These are phyloP conservation scores for Tyrannus savana DNA, from an alignment of 2,113 vertebrate species.

Conservation along the genomic window DNA sequence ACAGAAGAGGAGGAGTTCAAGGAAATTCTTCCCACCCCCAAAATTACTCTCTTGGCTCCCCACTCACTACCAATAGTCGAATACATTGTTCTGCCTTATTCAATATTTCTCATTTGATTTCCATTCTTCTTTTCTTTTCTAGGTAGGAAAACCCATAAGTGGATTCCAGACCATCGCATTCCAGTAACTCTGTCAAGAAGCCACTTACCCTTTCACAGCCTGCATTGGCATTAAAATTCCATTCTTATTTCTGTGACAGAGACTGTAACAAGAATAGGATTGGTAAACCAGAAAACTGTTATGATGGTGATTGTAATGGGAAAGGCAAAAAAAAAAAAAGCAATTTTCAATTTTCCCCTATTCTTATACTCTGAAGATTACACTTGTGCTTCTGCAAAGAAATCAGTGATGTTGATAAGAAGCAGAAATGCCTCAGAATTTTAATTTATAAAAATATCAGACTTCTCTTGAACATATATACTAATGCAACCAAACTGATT, in stretches of 20 bases:
- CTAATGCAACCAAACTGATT: neutral
- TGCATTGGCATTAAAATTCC: neutral
- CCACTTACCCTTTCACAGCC: neutral
- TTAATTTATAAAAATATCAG: neutral
- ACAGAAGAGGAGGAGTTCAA: neutral
- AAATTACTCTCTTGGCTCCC: neutral
- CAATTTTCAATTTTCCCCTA: slow-evolving; percentile 35
- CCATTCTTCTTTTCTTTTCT: neutral
- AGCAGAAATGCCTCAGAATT: neutral
- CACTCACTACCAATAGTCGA: neutral
- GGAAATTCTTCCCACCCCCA: neutral
- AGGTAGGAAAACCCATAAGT: neutral
- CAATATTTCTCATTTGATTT: neutral
- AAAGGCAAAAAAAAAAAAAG: neutral
- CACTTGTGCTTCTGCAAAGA: neutral
- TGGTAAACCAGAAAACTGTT: slow-evolving; percentile 3
- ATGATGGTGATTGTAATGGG: neutral
- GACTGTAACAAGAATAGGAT: neutral
- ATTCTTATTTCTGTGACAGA: slow-evolving; percentile 10
- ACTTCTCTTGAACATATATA: neutral
- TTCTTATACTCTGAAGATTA: slow-evolving; percentile 24
- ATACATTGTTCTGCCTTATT: neutral
- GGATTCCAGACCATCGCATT: neutral
- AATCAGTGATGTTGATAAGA: neutral
- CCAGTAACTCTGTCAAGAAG: neutral